Percentiles rank a stretch among this genome's conserved stretches.
phyloP scores from a whole-genome alignment of 2,888 invertebrate genomes.

The Choreutis nemorana region DNA sequence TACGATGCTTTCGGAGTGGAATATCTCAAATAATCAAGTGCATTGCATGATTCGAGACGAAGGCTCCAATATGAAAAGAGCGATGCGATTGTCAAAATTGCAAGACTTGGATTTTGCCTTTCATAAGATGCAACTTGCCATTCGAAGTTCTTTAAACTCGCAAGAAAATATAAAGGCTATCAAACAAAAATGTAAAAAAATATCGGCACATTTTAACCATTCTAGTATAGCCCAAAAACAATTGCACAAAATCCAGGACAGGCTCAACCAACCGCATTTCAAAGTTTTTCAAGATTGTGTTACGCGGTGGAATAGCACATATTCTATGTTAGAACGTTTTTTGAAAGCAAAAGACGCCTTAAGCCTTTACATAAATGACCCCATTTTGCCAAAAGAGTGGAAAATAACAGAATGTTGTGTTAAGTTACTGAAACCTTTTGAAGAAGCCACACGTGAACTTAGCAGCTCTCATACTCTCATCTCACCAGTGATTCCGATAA shows the following conservation, averaged over 20 bases:
- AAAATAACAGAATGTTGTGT: constrained; percentile 15
- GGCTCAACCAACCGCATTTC: constrained; percentile 15
- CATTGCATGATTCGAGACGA: constrained; percentile 14
- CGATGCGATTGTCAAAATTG: constrained; percentile 11
- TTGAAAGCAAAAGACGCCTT: constrained; percentile 14
- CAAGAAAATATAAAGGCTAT: constrained; percentile 13
- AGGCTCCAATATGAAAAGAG: constrained; percentile 13
- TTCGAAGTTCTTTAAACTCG: constrained; percentile 12
- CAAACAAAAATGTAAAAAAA: constrained; percentile 16
- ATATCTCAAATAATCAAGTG: constrained; percentile 14
- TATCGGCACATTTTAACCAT: constrained; percentile 16
- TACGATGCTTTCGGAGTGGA: constrained; percentile 17
- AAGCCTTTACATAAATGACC: constrained; percentile 12
- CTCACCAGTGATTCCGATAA: constrained; percentile 16
- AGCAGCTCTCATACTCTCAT: constrained; percentile 16
- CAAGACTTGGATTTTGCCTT: constrained; percentile 13
- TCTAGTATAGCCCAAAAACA: constrained; percentile 19
- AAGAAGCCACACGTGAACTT: constrained; percentile 15
- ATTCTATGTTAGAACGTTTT: constrained; percentile 16
- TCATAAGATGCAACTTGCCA: constrained; percentile 15
- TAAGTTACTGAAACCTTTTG: constrained; percentile 13
- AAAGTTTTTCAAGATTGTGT: constrained; percentile 17
- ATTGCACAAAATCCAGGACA: constrained; percentile 14
- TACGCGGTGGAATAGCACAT: constrained; percentile 19
- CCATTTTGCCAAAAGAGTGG: constrained; percentile 14